Percentiles rank a stretch among this genome's conserved stretches.
Evolutionary conservation across 1,140 invertebrate species (phyloP).

Genomic region (Drosophila nigromelanica): DNA sequence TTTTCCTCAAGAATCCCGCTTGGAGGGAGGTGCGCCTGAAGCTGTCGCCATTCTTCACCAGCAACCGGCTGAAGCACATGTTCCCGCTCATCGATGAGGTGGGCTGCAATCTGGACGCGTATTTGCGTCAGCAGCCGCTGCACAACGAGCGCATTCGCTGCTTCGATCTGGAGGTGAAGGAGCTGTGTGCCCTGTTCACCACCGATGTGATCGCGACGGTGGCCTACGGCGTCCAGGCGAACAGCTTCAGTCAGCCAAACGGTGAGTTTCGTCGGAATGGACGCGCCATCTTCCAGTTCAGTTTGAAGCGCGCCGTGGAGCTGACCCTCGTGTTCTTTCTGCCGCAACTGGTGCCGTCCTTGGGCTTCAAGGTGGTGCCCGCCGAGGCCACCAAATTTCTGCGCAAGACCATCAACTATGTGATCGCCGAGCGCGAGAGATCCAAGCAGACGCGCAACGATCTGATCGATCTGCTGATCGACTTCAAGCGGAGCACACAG

Average conservation of each 20-base stretch:
- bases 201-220: slow-evolving; percentile 87
- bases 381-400: slow-evolving; percentile 71
- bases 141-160: slow-evolving; percentile 57
- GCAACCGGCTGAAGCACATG: slow-evolving; percentile 85
- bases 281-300: slow-evolving; percentile 85
- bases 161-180: slow-evolving; percentile 83
- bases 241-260: slow-evolving; percentile 84
- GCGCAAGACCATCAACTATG: slow-evolving; percentile 76
- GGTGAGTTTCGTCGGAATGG: slow-evolving; percentile 84
- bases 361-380: slow-evolving; percentile 72
- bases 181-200: slow-evolving; percentile 85
- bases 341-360: slow-evolving; percentile 70
- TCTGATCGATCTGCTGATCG: slow-evolving; percentile 84
- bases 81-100: slow-evolving; percentile 84
- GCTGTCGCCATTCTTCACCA: slow-evolving; percentile 85
- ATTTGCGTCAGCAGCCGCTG: slow-evolving; percentile 62
- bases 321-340: slow-evolving; percentile 84
- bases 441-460: slow-evolving; percentile 78
- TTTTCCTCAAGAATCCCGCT: slow-evolving; percentile 73
- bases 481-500: slow-evolving; percentile 65
- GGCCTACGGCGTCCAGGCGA: slow-evolving; percentile 87
- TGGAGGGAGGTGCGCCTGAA: slow-evolving; percentile 86
- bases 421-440: slow-evolving; percentile 76
- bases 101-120: slow-evolving; percentile 66
- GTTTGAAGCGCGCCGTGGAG: slow-evolving; percentile 85